Percentiles rank a stretch among this genome's conserved stretches.
Evolutionary conservation across 2,888 invertebrate genomes (phyloP).

Genomic region (Epinotia brunnichana): DNA sequence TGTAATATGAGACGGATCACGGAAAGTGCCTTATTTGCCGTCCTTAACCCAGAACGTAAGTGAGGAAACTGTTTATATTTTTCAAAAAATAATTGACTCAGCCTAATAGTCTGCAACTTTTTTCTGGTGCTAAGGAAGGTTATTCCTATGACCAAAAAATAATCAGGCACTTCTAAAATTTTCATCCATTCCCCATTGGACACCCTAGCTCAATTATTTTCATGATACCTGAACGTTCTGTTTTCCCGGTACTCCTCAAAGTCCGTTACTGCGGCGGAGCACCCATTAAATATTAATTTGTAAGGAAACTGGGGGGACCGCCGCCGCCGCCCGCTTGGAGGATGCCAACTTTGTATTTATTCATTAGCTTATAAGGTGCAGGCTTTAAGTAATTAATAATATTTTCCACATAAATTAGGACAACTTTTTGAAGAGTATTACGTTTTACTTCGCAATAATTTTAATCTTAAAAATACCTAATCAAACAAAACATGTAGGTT

Average conservation of each 20-base stretch:
- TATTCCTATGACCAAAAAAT: too few relatives aligned
- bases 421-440: neutral
- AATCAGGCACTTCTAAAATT: too few relatives aligned
- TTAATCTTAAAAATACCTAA: neutral
- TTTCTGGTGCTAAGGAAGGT: too few relatives aligned
- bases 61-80: too few relatives aligned
- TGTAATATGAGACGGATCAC: too few relatives aligned
- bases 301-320: constrained; percentile 35
- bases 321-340: constrained; percentile 1
- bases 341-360: constrained; percentile 29
- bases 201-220: neutral
- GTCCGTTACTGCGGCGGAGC: neutral
- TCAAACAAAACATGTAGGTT: neutral
- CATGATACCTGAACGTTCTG: neutral
- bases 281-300: constrained; percentile 39
- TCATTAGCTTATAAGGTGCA: constrained; percentile 26
- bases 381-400: constrained; percentile 25
- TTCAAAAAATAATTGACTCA: too few relatives aligned
- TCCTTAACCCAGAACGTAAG: too few relatives aligned
- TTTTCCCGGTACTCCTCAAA: constrained; percentile 9
- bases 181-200: too few relatives aligned
- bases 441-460: neutral
- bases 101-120: too few relatives aligned
- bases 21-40: too few relatives aligned
- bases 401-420: constrained; percentile 2